Percentiles rank a stretch among this genome's conserved stretches.
Conservation (phyloP, 2,888 invertebrate genomes). For the Eugnorisma glareosa region DNA sequence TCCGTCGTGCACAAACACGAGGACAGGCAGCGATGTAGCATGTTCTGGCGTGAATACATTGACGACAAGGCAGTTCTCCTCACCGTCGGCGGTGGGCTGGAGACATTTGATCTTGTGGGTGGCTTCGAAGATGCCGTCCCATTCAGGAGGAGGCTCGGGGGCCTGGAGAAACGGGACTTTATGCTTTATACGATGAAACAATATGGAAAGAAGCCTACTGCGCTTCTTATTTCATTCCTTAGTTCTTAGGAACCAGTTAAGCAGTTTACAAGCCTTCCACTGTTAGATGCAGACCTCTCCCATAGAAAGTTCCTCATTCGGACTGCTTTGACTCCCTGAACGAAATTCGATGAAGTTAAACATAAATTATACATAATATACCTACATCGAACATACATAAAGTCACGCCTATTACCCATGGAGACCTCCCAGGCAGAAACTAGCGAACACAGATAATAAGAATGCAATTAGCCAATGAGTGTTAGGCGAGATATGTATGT, state of each 20-base stretch:
- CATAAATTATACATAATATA: not conserved
- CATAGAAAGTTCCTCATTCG: not conserved
- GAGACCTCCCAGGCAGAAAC: not conserved
- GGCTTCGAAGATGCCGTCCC: slow-evolving; percentile 87
- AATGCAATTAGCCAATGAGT: slow-evolving; percentile 6
- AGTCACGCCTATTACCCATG: not conserved
- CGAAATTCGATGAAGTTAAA: not conserved
- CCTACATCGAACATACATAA: not conserved
- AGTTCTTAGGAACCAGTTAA: not conserved
- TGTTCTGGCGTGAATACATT: slow-evolving; percentile 83
- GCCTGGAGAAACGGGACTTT: slow-evolving; percentile 72
- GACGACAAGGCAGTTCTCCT: slow-evolving; percentile 85
- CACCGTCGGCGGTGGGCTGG: slow-evolving; percentile 77
- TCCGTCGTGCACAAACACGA: slow-evolving; percentile 87
- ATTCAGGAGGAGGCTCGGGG: slow-evolving; percentile 77
- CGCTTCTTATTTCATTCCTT: not conserved
- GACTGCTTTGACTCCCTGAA: not conserved
- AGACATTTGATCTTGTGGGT: slow-evolving; percentile 82
- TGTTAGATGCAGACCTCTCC: not conserved
- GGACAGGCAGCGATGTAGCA: slow-evolving; percentile 74
- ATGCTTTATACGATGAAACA: not conserved
- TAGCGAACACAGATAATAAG: not conserved
- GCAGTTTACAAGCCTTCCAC: not conserved
- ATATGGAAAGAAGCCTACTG: not conserved
- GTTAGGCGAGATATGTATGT: not conserved